These are phyloP conservation scores for Timema podura DNA, from an alignment of 2,888 invertebrate genomes.

Conservation along the genomic window DNA sequence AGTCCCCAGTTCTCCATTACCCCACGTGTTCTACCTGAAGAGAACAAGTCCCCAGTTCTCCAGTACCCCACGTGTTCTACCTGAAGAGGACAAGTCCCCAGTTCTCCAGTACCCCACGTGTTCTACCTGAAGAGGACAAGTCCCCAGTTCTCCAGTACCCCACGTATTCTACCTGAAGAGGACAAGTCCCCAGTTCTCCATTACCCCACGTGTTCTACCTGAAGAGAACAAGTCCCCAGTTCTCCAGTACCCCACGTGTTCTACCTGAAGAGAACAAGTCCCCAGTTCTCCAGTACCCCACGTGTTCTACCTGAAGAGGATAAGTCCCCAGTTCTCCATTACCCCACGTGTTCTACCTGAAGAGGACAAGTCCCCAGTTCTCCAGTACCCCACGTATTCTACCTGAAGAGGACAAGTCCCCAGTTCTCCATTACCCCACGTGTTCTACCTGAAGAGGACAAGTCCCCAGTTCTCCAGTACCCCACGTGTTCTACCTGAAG, in stretches of 20 bases:
- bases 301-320: slow-evolving; percentile 57
- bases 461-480: slow-evolving; percentile 69
- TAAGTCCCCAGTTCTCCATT: slow-evolving; percentile 68
- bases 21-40: too few species aligned
- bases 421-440: slow-evolving; percentile 74
- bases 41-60: slow-evolving; percentile 63
- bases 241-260: too few species aligned
- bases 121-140: slow-evolving; percentile 56
- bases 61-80: too few species aligned
- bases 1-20: slow-evolving; percentile 70
- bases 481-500: too few species aligned
- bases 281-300: slow-evolving; percentile 73
- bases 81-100: slow-evolving; percentile 60
- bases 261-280: slow-evolving; percentile 57
- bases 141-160: slow-evolving; percentile 70
- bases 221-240: slow-evolving; percentile 61
- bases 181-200: slow-evolving; percentile 66
- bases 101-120: too few species aligned
- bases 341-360: too few species aligned
- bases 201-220: too few species aligned
- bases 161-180: too few species aligned
- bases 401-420: slow-evolving; percentile 58
- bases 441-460: slow-evolving; percentile 56
- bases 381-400: too few species aligned
- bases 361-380: slow-evolving; percentile 62